Evolutionary conservation across 2,888 invertebrate genomes (phyloP).

Genomic region (Xestia rhomboidea): DNA sequence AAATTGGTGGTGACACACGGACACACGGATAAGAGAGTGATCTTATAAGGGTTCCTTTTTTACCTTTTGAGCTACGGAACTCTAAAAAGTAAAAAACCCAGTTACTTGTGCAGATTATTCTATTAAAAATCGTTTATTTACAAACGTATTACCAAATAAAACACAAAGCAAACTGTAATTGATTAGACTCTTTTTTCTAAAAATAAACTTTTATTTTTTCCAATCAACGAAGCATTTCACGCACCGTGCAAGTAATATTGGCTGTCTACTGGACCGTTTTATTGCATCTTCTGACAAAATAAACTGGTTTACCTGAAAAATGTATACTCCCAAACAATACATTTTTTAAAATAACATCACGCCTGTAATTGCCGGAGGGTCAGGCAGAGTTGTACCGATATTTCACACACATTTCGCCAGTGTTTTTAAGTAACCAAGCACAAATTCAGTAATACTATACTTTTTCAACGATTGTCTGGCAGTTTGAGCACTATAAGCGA

Average conservation of each 20-base stretch:
- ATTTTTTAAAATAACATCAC: not conserved
- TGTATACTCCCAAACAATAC: not conserved
- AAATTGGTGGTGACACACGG: too few relatives aligned
- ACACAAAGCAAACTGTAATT: not conserved
- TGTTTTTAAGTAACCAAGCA: not conserved
- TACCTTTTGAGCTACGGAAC: too few relatives aligned
- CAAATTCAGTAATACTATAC: too few relatives aligned
- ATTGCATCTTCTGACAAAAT: constrained; percentile 59
- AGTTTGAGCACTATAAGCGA: too few relatives aligned
- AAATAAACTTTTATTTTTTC: constrained; percentile 11
- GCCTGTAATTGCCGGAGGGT: not conserved
- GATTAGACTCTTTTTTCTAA: not conserved
- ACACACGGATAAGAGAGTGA: too few relatives aligned
- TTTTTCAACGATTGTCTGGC: too few relatives aligned
- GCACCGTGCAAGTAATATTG: constrained; percentile 51
- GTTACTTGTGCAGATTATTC: not conserved
- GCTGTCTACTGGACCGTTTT: constrained; percentile 48
- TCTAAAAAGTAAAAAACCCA: too few relatives aligned
- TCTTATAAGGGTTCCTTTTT: too few relatives aligned
- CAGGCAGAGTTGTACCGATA: not conserved
- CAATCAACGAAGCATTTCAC: constrained; percentile 16
- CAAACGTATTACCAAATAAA: constrained; percentile 3
- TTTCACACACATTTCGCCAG: not conserved
- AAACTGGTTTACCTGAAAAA: constrained; percentile 34
- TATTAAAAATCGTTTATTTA: not conserved